Evolutionary conservation across 2,888 invertebrate genomes (phyloP).

Genomic region (Harpalus rufipes): DNA sequence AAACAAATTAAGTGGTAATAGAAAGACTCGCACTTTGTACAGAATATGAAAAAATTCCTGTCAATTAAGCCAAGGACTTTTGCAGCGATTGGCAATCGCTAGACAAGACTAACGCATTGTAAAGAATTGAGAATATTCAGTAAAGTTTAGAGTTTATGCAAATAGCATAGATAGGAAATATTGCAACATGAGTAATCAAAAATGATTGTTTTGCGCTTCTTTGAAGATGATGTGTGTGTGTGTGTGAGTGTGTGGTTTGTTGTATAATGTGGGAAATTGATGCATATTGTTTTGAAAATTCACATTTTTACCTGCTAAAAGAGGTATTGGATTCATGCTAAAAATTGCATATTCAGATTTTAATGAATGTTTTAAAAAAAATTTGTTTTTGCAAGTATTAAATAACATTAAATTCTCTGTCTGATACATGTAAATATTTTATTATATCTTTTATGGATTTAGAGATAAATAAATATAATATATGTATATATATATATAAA

Average conservation of each 20-base stretch:
- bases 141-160: neutral
- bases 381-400: no score
- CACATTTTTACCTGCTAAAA: no score
- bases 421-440: no score
- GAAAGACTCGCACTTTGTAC: slow-evolving; percentile 47
- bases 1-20: slow-evolving; percentile 36
- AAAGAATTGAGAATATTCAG: neutral
- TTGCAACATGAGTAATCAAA: neutral
- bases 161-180: slow-evolving; percentile 15
- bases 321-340: no score
- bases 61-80: slow-evolving; percentile 58
- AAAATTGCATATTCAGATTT: no score
- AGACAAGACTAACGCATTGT: neutral
- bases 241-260: neutral
- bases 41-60: slow-evolving; percentile 59
- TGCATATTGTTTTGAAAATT: neutral
- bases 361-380: no score
- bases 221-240: neutral
- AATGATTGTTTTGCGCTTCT: neutral
- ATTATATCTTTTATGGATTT: no score
- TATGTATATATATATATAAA: no score
- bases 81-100: slow-evolving; percentile 36
- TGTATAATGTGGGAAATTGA: neutral
- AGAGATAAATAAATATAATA: no score
- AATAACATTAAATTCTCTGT: no score